Evolutionary conservation across 2,888 invertebrate species (phyloP), one percentile per base, ranked within the genome.

Genomic region (Ophion ellenae): DNA sequence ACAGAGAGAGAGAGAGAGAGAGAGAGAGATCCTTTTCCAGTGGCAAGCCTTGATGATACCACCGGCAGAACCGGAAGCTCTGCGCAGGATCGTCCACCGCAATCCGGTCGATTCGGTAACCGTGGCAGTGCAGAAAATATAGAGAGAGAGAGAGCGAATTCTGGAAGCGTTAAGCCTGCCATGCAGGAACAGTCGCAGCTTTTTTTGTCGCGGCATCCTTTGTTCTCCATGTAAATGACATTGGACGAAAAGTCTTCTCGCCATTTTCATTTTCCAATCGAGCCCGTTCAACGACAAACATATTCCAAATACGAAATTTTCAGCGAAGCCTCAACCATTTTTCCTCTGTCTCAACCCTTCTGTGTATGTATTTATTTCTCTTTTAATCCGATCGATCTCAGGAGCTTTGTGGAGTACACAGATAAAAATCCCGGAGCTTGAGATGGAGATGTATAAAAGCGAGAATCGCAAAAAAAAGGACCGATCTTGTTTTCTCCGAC

Each of bases 71-170:
- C 86, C 82, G 83, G 83, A 86, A 80, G 82, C 76, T 86, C 83
- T 83, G 83, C 82, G 83, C 82, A 84, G 84, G 80, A 79, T 85
- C 87, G 85, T 85, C 85, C 81, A 84, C 85, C 77, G 79, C 83
- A 87, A 86, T 86, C 85, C 80, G 85, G 85, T 87, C 87, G 87
- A 87, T 87, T 85, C 85, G 70, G 83, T 75, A 87, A 87, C 83
- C 85, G 78, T 85, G 82, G 84, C 84, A 75, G 73, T 84, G 81
- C 82, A 84, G 73, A 79, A 81, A 67, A 76, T 73, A 75, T 76
- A 76, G 67, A 76, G 59, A 78, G 66, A n/a, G n/a, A 82, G 64
- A 78, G 66, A 64, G 67, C 40, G 71, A 63, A 57, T 24, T 20
- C 47, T 61, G 61, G 71, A 53, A 57, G 82, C 59, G 81, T 83